These are phyloP conservation scores for Ectropis crepuscularia DNA, from an alignment of 2,888 invertebrate species.

Conservation along the genomic window DNA sequence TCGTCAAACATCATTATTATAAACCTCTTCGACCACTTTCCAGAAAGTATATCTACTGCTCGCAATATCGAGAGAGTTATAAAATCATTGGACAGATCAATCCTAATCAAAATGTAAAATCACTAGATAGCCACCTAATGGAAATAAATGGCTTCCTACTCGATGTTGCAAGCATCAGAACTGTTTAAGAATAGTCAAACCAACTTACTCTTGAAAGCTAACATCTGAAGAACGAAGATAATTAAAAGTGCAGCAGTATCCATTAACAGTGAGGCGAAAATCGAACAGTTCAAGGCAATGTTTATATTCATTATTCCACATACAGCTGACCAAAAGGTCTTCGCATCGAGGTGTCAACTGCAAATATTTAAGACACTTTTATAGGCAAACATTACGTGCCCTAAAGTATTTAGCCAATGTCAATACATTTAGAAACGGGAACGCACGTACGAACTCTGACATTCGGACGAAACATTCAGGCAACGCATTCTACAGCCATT, in stretches of 20 bases:
- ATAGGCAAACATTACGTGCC: conserved; percentile 6
- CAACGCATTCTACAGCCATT: too few relatives aligned
- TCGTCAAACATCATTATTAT: too few relatives aligned
- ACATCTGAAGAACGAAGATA: conserved; percentile 74
- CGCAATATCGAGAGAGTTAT: too few relatives aligned
- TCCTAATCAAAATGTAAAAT: too few relatives aligned
- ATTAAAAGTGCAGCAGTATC: conserved; percentile 86
- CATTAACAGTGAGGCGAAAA: conserved; percentile 84
- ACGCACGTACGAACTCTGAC: too few relatives aligned
- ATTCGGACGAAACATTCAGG: too few relatives aligned
- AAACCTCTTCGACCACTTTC: too few relatives aligned
- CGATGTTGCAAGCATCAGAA: too few relatives aligned
- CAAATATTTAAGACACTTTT: conserved; percentile 29
- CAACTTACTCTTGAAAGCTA: conserved; percentile 66
- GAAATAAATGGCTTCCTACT: too few relatives aligned
- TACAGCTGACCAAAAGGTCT: conserved; percentile 75
- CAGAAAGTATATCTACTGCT: too few relatives aligned
- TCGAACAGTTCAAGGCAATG: conserved; percentile 80
- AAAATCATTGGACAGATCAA: too few relatives aligned
- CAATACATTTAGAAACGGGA: not conserved
- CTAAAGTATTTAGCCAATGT: not conserved
- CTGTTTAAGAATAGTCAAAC: not conserved
- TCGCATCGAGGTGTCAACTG: conserved; percentile 81
- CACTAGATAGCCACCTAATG: too few relatives aligned
- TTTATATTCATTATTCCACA: conserved; percentile 74